Base-by-base conservation (phyloP, 2,888 invertebrate genomes). In the Metacarcinus magister region DNA sequence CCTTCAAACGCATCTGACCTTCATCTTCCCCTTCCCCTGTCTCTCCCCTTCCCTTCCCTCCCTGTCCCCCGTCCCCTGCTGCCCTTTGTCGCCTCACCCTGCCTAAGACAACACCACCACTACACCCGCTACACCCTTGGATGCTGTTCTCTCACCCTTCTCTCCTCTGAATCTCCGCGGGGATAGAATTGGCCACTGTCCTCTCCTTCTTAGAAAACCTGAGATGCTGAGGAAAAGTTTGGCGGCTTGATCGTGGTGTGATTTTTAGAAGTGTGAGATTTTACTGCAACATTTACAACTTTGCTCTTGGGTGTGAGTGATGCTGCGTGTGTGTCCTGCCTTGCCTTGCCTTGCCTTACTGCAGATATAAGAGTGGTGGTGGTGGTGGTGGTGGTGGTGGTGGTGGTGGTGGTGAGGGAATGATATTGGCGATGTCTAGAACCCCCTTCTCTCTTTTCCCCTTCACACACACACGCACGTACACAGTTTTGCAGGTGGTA, bases 241-340 rank as follows among this genome's bases (percentile, higher is more conserved):
- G 87, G 16, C 2, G 39, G 39, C 16, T 39, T 87, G 87, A 87
- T 87, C 87, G 87, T 87, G 32, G 87, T 87, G 28, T 39, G 39
- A 87, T 87, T 87, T 87, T 87, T 87, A 87, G 87, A 75, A 87
- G 39, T 87, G 28, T 28, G 39, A 87, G 87, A 3, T 16, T 87
- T 87, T 87, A 39, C 39, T 39, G 32, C 7, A 39, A 39, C 10
- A 87, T 87, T 39, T 87, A 87, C 87, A 39, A 87, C 39, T 32
- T 39, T 87, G 16, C 16, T 87, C 39, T 39, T 39, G 39, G 87
- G 87, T 16, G 32, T 87, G 87, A 87, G 87, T 87, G 87, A 87
- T 87, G 87, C 16, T 32, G 39, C 39, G 87, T 39, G 87, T 87
- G 87, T 87, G 39, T 16, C 39, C 16, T 87, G n/a, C 28, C 75